These are phyloP conservation scores for Siphonodentalium dalli DNA, from an alignment of 2,888 invertebrate species.

Conservation along the genomic window DNA sequence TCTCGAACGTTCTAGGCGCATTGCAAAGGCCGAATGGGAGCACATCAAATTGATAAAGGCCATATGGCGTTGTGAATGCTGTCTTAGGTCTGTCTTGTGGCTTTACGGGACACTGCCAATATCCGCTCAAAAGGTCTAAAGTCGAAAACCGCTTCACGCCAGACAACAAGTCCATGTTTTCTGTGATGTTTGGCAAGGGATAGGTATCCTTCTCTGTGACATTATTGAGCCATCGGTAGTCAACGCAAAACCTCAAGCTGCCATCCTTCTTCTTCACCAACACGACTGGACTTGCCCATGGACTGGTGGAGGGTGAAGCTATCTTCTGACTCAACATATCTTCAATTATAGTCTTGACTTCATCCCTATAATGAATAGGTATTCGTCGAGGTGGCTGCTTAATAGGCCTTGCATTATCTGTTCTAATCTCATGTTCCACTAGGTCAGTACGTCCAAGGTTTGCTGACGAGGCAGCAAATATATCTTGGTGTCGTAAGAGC, in stretches of 20 bases:
- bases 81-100: constrained; percentile 5
- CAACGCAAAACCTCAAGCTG: constrained; percentile 9
- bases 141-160: background rate
- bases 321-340: constrained; percentile 10
- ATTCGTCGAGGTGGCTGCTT: constrained; percentile 12
- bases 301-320: constrained; percentile 8
- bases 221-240: constrained; percentile 4
- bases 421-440: constrained; percentile 5
- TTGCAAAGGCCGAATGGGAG: no score
- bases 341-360: constrained; percentile 10
- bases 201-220: constrained; percentile 3
- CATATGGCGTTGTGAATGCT: constrained; percentile 3
- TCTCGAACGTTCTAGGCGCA: background rate
- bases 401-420: constrained; percentile 11
- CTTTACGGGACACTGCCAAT: background rate
- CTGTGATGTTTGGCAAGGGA: background rate
- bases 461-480: no score
- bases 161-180: background rate
- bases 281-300: constrained; percentile 17
- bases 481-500: no score
- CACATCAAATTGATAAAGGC: constrained; percentile 6
- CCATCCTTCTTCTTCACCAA: constrained; percentile 24
- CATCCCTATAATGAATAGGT: constrained; percentile 5
- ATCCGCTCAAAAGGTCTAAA: no score
- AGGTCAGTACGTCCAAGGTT: no score